Evolutionary conservation across 2,797 vertebrate genomes (phyloP).

Genomic region (Distichodus sexfasciatus): DNA sequence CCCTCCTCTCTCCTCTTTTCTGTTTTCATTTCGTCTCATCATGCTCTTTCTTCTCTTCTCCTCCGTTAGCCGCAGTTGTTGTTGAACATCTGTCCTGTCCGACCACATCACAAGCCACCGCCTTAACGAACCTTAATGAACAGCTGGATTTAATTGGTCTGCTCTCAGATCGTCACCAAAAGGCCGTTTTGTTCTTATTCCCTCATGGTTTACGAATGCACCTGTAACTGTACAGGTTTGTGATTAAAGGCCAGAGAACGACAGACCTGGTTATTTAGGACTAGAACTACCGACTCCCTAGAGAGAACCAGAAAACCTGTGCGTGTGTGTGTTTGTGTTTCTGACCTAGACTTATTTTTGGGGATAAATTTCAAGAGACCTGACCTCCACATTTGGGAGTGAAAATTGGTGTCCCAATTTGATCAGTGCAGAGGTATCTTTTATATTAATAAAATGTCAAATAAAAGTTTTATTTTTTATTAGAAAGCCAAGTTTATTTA

Average conservation of each 20-base stretch:
- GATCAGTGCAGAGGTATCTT: no score
- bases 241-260: neutral
- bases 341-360: no score
- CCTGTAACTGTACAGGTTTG: conserved; percentile 54
- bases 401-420: no score
- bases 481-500: no score
- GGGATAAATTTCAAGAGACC: no score
- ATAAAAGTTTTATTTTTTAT: no score
- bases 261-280: no score
- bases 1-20: neutral
- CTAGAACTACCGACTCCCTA: neutral
- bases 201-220: conserved; percentile 52
- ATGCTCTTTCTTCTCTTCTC: neutral
- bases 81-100: conserved; percentile 22
- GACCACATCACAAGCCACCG: conserved; percentile 24
- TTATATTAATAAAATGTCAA: no score
- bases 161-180: neutral
- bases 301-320: neutral
- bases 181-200: conserved; percentile 20
- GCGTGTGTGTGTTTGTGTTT: no score
- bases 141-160: conserved; percentile 7
- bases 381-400: no score
- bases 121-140: conserved; percentile 31
- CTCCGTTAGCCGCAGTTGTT: neutral
- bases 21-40: no score